Percentiles rank a stretch among this genome's conserved stretches.
These are phyloP conservation scores for Shinisaurus crocodilurus DNA, from an alignment of 2,113 vertebrate genomes.

Conservation along the genomic window DNA sequence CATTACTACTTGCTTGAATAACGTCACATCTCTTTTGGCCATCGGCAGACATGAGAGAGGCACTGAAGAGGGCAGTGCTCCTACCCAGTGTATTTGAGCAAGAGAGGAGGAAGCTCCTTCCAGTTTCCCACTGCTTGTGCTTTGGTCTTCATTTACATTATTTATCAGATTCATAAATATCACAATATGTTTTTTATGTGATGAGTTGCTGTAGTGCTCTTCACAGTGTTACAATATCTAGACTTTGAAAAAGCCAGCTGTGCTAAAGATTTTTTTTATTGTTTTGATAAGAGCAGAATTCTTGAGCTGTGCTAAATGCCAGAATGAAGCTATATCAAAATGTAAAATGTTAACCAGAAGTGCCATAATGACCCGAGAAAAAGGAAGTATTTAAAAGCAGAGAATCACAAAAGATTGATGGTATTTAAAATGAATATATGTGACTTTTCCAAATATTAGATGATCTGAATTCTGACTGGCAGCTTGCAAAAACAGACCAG, in stretches of 20 bases:
- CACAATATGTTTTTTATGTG: slow-evolving; percentile 31
- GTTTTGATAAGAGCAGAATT: slow-evolving; percentile 64
- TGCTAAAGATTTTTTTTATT: slow-evolving; percentile 59
- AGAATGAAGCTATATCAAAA: slow-evolving; percentile 61
- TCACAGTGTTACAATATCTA: slow-evolving; percentile 45
- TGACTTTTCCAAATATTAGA: slow-evolving; percentile 55
- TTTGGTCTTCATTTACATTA: background rate
- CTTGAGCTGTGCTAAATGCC: slow-evolving; percentile 66
- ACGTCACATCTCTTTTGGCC: background rate
- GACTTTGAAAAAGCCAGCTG: slow-evolving; percentile 31
- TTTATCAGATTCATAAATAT: background rate
- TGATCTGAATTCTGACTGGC: slow-evolving; percentile 49
- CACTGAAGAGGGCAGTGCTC: background rate
- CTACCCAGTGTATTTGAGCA: background rate
- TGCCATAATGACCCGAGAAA: slow-evolving; percentile 48
- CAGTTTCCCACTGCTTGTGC: background rate
- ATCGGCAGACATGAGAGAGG: background rate
- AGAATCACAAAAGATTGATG: slow-evolving; percentile 47
- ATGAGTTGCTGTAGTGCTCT: slow-evolving; percentile 17
- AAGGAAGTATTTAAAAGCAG: slow-evolving; percentile 50
- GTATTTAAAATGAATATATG: slow-evolving; percentile 61
- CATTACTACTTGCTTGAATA: background rate
- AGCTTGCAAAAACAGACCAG: slow-evolving; percentile 61
- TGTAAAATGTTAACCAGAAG: slow-evolving; percentile 65
- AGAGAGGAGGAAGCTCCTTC: background rate